Percentiles rank a stretch among this genome's conserved stretches.
Evolutionary conservation across 2,113 vertebrate genomes (phyloP).

Genomic region (Pandion haliaetus): DNA sequence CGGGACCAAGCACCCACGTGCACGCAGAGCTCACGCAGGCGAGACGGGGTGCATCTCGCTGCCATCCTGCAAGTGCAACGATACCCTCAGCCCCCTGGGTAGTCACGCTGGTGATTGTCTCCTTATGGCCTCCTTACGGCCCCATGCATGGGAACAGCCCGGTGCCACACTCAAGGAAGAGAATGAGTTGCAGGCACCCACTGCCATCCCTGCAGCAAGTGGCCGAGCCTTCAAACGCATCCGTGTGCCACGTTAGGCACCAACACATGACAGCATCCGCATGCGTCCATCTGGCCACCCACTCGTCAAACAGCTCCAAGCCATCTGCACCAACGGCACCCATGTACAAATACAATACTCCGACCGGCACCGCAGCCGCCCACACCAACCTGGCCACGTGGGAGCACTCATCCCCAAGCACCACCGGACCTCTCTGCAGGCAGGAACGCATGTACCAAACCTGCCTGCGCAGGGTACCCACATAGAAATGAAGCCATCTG

Average conservation of each 20-base stretch:
- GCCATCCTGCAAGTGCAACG: fast-evolving
- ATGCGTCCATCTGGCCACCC: not conserved
- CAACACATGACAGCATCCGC: not conserved
- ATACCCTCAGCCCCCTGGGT: no score
- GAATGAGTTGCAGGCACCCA: not conserved
- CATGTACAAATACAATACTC: not conserved
- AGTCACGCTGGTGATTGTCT: fast-evolving
- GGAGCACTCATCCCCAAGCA: not conserved
- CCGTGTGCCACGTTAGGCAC: not conserved
- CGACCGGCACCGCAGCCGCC: not conserved
- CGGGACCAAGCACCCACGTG: not conserved
- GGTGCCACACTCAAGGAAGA: fast-evolving
- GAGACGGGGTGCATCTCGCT: fast-evolving
- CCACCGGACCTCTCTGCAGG: not conserved
- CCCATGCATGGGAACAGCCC: fast-evolving
- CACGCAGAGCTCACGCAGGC: not conserved
- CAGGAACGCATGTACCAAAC: not conserved
- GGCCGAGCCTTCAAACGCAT: not conserved
- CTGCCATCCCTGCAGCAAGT: not conserved
- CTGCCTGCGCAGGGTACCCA: not conserved
- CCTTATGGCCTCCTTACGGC: no score
- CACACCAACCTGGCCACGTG: not conserved
- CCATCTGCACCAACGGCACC: not conserved
- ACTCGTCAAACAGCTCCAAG: not conserved
- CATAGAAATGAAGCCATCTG: not conserved